phyloP scores from a whole-genome alignment of 92 coral and sea anemone species.

The Siderastrea radians region DNA sequence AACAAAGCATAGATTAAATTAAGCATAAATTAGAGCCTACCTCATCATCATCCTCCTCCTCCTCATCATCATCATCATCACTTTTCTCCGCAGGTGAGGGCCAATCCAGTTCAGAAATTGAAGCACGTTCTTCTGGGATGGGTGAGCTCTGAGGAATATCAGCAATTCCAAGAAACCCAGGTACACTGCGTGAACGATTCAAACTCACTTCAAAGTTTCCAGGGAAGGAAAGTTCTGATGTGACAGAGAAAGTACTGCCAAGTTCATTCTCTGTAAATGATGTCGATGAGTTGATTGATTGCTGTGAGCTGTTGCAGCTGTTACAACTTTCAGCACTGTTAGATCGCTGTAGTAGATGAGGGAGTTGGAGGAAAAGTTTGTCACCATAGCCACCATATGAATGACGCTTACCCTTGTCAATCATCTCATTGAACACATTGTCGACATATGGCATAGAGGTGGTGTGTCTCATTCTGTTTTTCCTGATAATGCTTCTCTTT shows the following conservation, averaged over 20 bases:
- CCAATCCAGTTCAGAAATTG: constrained; percentile 31
- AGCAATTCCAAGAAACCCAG: constrained; percentile 36
- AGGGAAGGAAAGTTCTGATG: constrained; percentile 33
- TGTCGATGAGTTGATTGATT: constrained; percentile 47
- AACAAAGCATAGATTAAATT: neutral
- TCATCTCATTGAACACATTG: constrained; percentile 29
- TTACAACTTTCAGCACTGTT: constrained; percentile 31
- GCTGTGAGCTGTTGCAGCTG: constrained; percentile 51
- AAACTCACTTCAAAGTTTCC: constrained; percentile 31
- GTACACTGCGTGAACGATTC: constrained; percentile 56
- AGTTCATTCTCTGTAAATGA: constrained; percentile 53
- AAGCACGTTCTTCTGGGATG: constrained; percentile 46
- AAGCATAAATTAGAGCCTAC: neutral
- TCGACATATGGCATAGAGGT: constrained; percentile 46
- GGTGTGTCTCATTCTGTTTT: constrained; percentile 60
- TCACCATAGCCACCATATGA: constrained; percentile 55
- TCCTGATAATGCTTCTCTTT: constrained; percentile 61
- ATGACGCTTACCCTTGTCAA: constrained; percentile 54
- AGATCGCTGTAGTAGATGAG: constrained; percentile 32
- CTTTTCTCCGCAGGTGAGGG: constrained; percentile 11
- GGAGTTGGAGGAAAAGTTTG: constrained; percentile 17
- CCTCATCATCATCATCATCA: constrained; percentile 28
- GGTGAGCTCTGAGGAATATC: constrained; percentile 42
- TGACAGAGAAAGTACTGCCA: constrained; percentile 59
- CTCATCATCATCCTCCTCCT: constrained; percentile 23